Conservation (phyloP, 2,888 invertebrate genomes). For the Drosophila algonquin region DNA sequence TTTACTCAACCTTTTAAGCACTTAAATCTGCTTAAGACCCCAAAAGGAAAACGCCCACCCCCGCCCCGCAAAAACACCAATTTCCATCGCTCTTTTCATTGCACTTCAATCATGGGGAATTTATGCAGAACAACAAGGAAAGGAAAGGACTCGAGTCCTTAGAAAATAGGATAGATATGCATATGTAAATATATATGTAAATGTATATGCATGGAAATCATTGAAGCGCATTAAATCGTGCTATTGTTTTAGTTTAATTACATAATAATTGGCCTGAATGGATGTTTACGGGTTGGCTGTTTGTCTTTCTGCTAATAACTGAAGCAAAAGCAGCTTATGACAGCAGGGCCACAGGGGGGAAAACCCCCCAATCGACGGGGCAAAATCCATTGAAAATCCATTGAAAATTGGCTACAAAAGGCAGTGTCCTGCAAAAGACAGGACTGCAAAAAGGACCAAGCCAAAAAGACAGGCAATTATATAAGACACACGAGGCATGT, state of each 20-base stretch:
- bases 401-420: constrained; percentile 60
- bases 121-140: constrained; percentile 14
- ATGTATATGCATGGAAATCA: constrained; percentile 28
- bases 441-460: constrained; percentile 8
- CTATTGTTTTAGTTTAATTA: constrained; percentile 76
- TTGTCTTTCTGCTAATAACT: constrained; percentile 58
- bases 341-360: no score
- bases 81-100: neutral
- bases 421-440: constrained; percentile 50
- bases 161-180: neutral
- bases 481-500: constrained; percentile 46
- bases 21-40: constrained; percentile 4
- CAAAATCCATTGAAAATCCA: constrained; percentile 28
- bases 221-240: constrained; percentile 60
- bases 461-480: constrained; percentile 59
- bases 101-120: constrained; percentile 1
- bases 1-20: constrained; percentile 11
- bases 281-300: constrained; percentile 20
- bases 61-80: neutral
- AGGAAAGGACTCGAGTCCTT: neutral
- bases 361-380: neutral
- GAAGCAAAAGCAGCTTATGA: constrained; percentile 40
- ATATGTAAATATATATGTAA: neutral
- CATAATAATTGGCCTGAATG: constrained; percentile 69
- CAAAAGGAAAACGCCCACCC: neutral